Base-by-base conservation (phyloP, 2,113 vertebrate genomes). In the Kobus ellipsiprymnus region DNA sequence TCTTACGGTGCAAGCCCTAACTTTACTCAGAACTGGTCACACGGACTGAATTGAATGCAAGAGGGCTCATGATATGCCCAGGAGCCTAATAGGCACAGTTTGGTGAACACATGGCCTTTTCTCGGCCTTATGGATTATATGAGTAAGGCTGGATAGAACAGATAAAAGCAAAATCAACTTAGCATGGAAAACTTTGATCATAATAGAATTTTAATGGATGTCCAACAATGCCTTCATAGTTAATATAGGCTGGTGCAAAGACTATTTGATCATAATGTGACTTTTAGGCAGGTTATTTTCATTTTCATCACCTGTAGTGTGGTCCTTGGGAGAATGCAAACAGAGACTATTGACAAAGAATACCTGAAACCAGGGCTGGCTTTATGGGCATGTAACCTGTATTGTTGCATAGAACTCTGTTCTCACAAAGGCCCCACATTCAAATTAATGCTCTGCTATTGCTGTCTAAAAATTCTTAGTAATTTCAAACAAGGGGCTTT, bases 201-300 rank as follows among this genome's bases (percentile, higher is more conserved):
- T 96, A 89, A 88, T 36, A 93, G 33, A 95, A 96, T 92, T 92
- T 98, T 93, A 95, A 94, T 94, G 55, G 33, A 12, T 60, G 27
- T 17, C 33, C 50, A 88, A 84, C 55, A 81, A 91, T 91, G 44
- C 17, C 48, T 95, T 94, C 94, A 89, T 57, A 55, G 57, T 64
- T 97, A 90, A 80, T 40, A 90, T 11, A 83, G 67, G 23, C 9
- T 25, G 82, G 3, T 60, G 8, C 30, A 82, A 96, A 92, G 29
- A 67, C 82, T 84, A 46, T 87, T n/a, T 52, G n/a, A 88, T 5
- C 29, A 46, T 67, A 67, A 89, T 86, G n/a, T 90, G 57, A 92
- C 33, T 96, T 90, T 90, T 74, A 57, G 27, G 12, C 54, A 84
- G 50, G 10, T 54, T 78, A 60, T 80, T 90, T 87, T 88, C 21